Percentiles rank a stretch among this genome's conserved stretches.
These are phyloP conservation scores for Prinia subflava DNA, from an alignment of 2,113 vertebrate species.

Conservation along the genomic window DNA sequence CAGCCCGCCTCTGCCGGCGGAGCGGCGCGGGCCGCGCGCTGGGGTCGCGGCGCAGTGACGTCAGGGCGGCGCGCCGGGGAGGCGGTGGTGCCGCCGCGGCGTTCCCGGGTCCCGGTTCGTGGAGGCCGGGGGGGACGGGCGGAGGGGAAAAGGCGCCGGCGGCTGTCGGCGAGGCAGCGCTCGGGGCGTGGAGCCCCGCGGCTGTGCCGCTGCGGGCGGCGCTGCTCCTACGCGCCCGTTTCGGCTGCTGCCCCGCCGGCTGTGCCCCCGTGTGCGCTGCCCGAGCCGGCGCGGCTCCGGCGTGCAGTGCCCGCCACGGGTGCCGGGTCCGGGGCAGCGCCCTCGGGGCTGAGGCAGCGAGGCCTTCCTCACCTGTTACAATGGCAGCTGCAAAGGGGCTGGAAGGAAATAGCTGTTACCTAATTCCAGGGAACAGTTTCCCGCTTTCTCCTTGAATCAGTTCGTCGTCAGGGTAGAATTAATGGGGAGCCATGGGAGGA, in stretches of 20 bases:
- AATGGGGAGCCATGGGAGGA: fast-evolving
- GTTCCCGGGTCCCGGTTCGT: background rate
- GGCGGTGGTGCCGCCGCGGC: background rate
- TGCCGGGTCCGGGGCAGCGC: fast-evolving
- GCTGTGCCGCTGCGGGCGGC: background rate
- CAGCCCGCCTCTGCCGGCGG: too few relatives aligned
- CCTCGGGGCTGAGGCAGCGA: fast-evolving
- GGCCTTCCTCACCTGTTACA: fast-evolving
- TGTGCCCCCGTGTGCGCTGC: background rate
- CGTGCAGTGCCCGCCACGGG: background rate
- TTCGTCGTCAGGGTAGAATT: fast-evolving
- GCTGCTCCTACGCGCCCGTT: background rate
- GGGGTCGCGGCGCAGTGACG: background rate
- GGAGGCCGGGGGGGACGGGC: background rate
- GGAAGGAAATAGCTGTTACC: fast-evolving
- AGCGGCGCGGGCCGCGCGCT: fast-evolving
- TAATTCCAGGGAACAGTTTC: fast-evolving
- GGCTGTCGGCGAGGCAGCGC: background rate
- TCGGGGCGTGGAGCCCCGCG: too few relatives aligned
- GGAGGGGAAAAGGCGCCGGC: too few relatives aligned
- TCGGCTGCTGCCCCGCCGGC: background rate
- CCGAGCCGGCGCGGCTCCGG: background rate
- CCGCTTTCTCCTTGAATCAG: too few relatives aligned
- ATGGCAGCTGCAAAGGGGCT: too few relatives aligned
- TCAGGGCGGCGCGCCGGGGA: background rate